phyloP scores from a whole-genome alignment of 2,797 vertebrate genomes.

The Falco rusticolus region DNA sequence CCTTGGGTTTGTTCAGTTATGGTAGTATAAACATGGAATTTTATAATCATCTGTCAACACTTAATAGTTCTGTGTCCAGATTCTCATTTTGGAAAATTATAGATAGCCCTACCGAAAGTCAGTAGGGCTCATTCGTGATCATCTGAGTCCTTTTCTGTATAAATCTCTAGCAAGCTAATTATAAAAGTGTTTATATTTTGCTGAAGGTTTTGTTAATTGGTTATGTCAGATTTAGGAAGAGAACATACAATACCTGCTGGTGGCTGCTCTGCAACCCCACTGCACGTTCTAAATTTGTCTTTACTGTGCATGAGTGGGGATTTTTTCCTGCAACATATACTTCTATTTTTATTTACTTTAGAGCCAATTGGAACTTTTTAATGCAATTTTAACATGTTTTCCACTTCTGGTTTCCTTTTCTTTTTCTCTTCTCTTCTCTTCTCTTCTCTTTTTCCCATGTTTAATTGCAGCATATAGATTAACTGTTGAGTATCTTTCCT shows the following conservation, averaged over 20 bases:
- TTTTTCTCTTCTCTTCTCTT: too few species aligned
- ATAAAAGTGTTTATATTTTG: slow-evolving; percentile 1
- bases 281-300: neutral
- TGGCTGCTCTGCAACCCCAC: neutral
- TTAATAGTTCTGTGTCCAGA: neutral
- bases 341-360: neutral
- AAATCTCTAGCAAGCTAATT: neutral
- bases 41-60: neutral
- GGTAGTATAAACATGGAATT: neutral
- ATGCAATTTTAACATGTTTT: neutral
- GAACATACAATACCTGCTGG: neutral
- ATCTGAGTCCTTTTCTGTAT: neutral
- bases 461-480: slow-evolving; percentile 4
- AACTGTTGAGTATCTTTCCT: neutral
- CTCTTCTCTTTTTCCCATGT: neutral
- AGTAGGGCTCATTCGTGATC: neutral
- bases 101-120: neutral
- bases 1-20: slow-evolving; percentile 6
- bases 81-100: neutral
- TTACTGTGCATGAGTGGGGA: neutral
- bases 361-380: neutral
- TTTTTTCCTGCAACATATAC: neutral
- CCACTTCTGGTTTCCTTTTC: neutral
- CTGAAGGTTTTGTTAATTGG: neutral
- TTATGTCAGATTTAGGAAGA: neutral